Evolutionary conservation across 2,888 invertebrate species (phyloP), one percentile per base, ranked within the genome.

Genomic region (Neuroscelio doddi): DNA sequence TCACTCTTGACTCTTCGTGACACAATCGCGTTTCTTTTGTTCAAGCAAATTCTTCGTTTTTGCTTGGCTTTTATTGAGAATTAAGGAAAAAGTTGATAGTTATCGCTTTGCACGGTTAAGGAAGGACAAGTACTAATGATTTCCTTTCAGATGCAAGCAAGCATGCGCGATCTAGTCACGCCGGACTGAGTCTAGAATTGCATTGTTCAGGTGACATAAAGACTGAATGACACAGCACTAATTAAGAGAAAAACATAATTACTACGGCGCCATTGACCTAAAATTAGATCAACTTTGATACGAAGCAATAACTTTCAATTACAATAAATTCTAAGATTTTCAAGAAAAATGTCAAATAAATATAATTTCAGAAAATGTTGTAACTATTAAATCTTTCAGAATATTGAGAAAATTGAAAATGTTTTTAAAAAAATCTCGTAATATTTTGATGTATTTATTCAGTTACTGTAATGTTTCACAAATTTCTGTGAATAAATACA

Each of bases 171-270:
- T 32, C 15, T 24, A 47, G 36, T 47, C 46, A 47, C 46, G 34
- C 24, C 4, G 46, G 10, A 36, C 27, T 47, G 46, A 47, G 34
- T 34, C 46, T 30, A 10, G 46, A 14, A 34, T 24, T 24, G 46
- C 12, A 47, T 47, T 47, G 46, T 47, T 47, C 14, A 12, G 14
- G 46, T 26, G 46, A 47, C 46, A 36, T 8, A 24, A 47, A n/a
- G 34, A 34, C 36, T 29, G 30, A 47, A 9, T 24, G 24, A 36
- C 21, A 47, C 24, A n/a, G 24, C n/a, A 15, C 26, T 46, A 46
- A 46, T 46, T 46, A 34, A 46, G 34, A 32, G 34, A 46, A 46
- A 46, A 46, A 46, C 34, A 12, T 34, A 46, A 46, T 46, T 34
- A 16, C 17, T 8, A n/a, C 2, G 21, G 34, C 24, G 27, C 46